Evolutionary conservation across 1,140 invertebrate genomes (phyloP), one percentile per base, ranked within the genome.

Genomic region (Euura lappo): DNA sequence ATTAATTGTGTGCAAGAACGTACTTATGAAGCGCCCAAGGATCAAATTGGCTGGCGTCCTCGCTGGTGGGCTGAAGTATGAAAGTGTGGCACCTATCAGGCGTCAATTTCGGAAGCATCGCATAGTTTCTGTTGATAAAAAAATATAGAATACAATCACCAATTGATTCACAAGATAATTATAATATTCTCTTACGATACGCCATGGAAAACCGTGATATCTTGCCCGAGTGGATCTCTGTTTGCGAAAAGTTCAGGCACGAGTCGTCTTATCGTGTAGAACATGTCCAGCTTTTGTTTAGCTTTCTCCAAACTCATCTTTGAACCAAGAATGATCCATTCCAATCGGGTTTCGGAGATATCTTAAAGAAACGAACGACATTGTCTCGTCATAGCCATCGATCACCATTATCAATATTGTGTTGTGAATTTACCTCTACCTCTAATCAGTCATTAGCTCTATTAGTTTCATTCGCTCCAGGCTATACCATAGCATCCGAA

Each of bases 221-320:
- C 81, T 44, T 77, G 77, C 74, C 80, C 79, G 72, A 82, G 78
- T 68, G 86, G 86, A 77, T 89, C 86, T 76, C 85, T 79, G 76
- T 85, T 81, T 46, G 81, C 78, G 77, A 87, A 88, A 79, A 87
- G 83, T 77, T 88, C 87, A 28, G 87, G 86, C 64, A 87, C 79
- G 74, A 85, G 77, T 66, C 80, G 77, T 75, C 83, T 85, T 46
- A 86, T 80, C 60, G 85, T 85, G 80, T 87, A 88, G 80, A 87
- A 87, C 82, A 87, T 84, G 80, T 88, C 88, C 72, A 89, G 77
- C 76, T 85, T 84, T 75, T 87, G 82, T 82, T 89, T 89, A 75
- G 85, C 84, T 71, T 83, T 77, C 79, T 89, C 86, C 75, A 89
- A 78, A 76, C 85, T 88, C 76, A 88, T 84, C 80, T 89, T 89